phyloP scores from a whole-genome alignment of 2,797 vertebrate species.

The Smutsia temminckii region DNA sequence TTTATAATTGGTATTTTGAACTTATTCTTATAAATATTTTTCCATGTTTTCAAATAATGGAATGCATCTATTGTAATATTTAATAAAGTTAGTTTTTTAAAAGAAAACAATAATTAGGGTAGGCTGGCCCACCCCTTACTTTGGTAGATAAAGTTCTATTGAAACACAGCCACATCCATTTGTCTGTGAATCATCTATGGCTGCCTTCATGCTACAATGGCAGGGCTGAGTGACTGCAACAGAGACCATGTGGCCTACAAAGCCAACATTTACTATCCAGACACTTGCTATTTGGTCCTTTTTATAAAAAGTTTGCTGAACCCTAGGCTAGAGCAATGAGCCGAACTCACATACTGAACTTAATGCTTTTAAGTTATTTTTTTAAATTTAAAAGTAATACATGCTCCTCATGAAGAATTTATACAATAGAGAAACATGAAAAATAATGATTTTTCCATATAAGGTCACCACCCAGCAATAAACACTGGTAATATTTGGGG shows the following conservation, averaged over 20 bases:
- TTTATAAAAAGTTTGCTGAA: neutral
- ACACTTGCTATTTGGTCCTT: neutral
- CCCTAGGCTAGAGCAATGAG: neutral
- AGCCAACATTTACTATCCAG: neutral
- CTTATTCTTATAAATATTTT: constrained; percentile 11
- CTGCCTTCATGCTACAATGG: neutral
- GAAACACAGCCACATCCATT: neutral
- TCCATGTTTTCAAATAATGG: neutral
- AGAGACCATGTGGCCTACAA: neutral
- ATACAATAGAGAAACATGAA: neutral
- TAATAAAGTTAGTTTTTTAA: neutral
- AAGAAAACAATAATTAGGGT: constrained; percentile 7
- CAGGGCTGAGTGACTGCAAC: neutral
- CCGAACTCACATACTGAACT: neutral
- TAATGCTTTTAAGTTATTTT: neutral
- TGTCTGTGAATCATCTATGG: neutral
- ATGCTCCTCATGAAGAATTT: neutral
- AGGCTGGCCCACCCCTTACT: neutral
- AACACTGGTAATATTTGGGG: neutral
- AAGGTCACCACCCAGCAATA: neutral
- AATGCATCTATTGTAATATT: neutral
- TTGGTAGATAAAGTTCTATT: constrained; percentile 63
- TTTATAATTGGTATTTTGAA: neutral
- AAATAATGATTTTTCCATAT: neutral
- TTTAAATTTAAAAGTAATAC: neutral